Percentiles rank a stretch among this genome's conserved stretches.
Conservation (phyloP, 1,140 invertebrate genomes). For the Aphaenogaster floridana region DNA sequence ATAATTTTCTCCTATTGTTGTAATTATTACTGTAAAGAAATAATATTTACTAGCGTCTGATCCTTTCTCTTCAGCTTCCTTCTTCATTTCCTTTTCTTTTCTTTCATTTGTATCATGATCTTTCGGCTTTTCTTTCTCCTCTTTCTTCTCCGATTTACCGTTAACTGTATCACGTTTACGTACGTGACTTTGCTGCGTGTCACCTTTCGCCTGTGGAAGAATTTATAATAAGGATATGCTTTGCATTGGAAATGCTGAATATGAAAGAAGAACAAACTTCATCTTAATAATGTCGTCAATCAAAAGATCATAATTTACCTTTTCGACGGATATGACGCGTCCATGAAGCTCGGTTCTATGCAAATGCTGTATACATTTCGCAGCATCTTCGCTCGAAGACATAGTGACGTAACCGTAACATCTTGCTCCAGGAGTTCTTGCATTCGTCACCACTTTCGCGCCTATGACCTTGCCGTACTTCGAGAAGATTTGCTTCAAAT, state of each 20-base stretch:
- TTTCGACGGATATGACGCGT: slow-evolving; percentile 97
- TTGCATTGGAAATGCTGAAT: background rate
- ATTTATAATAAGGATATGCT: slow-evolving; percentile 12
- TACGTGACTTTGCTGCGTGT: slow-evolving; percentile 84
- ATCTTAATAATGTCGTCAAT: background rate
- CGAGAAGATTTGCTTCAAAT: slow-evolving; percentile 96
- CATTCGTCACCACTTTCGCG: slow-evolving; percentile 98
- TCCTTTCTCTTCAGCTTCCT: slow-evolving; percentile 81
- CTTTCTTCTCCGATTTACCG: slow-evolving; percentile 84
- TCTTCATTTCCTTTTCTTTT: slow-evolving; percentile 83
- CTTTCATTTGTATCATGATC: slow-evolving; percentile 82
- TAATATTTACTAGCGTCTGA: slow-evolving; percentile 78
- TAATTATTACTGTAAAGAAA: background rate
- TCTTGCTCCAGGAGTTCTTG: slow-evolving; percentile 94
- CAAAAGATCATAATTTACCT: slow-evolving; percentile 86
- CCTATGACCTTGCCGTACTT: slow-evolving; percentile 98
- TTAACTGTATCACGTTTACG: slow-evolving; percentile 83
- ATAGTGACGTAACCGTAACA: slow-evolving; percentile 99
- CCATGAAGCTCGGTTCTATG: slow-evolving; percentile 97
- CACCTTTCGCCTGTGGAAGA: slow-evolving; percentile 82
- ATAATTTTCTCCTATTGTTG: background rate
- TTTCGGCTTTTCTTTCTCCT: slow-evolving; percentile 85
- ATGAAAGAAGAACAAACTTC: background rate
- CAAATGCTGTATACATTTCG: slow-evolving; percentile 95
- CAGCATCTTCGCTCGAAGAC: slow-evolving; percentile 95